Conservation (phyloP, 2,888 invertebrate species). For the Oxytorus armatus region DNA sequence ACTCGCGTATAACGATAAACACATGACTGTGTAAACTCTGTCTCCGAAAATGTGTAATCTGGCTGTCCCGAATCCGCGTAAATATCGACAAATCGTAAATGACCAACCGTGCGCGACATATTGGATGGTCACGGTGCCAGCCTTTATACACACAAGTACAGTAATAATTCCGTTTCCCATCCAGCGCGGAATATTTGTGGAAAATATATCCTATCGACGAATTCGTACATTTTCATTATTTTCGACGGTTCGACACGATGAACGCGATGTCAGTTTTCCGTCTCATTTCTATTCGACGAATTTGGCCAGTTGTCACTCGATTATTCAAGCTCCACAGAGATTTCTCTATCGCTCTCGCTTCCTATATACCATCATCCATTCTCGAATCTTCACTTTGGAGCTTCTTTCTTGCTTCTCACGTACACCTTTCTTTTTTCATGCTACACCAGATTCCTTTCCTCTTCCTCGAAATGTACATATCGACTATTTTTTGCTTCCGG, state of each 20-base stretch:
- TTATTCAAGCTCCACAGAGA: slow-evolving; percentile 49
- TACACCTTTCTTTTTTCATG: slow-evolving; percentile 23
- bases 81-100: slow-evolving; percentile 53
- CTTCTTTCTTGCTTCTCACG: slow-evolving; percentile 20
- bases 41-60: slow-evolving; percentile 42
- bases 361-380: slow-evolving; percentile 13
- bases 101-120: slow-evolving; percentile 2
- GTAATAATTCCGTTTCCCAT: background rate
- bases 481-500: slow-evolving; percentile 44
- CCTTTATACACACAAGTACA: background rate
- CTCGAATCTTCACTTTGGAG: slow-evolving; percentile 1
- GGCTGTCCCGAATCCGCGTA: slow-evolving; percentile 25
- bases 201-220: background rate
- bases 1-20: slow-evolving; percentile 42
- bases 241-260: background rate
- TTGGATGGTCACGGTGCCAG: slow-evolving; percentile 15
- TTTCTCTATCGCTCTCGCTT: slow-evolving; percentile 34
- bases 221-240: no score
- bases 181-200: background rate
- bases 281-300: slow-evolving; percentile 13
- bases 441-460: background rate
- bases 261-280: background rate
- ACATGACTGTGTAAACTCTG: slow-evolving; percentile 13
- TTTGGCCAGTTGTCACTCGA: slow-evolving; percentile 52
- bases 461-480: slow-evolving; percentile 36